Conservation (phyloP, 2,797 vertebrate species). For the Enteromius argenteus region DNA sequence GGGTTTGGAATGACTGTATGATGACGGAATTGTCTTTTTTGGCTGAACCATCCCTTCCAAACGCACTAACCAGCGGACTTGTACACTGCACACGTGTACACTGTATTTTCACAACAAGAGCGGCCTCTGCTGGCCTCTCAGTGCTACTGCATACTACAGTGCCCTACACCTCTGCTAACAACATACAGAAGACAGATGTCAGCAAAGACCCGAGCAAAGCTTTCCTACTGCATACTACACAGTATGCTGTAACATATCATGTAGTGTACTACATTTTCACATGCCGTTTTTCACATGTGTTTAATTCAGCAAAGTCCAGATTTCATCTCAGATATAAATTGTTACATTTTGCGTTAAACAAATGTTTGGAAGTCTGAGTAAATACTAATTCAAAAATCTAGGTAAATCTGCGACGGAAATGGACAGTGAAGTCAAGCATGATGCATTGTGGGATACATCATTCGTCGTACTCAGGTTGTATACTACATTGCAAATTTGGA, state of each 20-base stretch:
- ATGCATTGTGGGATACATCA: not conserved
- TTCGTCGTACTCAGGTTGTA: not conserved
- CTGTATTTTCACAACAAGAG: slow-evolving; percentile 8
- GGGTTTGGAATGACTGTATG: not conserved
- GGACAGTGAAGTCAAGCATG: not conserved
- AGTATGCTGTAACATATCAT: not conserved
- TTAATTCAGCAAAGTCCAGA: not conserved
- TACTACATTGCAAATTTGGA: not conserved
- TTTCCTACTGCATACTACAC: not conserved
- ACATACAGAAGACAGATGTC: not conserved
- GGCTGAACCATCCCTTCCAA: not conserved
- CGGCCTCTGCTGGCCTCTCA: slow-evolving; percentile 20
- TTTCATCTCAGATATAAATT: not conserved
- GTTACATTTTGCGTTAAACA: not conserved
- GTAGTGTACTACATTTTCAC: not conserved
- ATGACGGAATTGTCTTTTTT: not conserved
- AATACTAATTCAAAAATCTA: not conserved
- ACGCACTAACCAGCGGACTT: not conserved
- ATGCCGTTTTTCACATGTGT: not conserved
- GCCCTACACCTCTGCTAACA: not conserved
- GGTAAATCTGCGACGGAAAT: not conserved
- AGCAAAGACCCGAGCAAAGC: not conserved
- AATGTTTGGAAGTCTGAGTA: not conserved
- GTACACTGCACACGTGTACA: too few species aligned
- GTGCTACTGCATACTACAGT: slow-evolving; percentile 29